A percentile compares a stretch with the other conserved stretches of the same genome.
phyloP scores from a whole-genome alignment of 2,797 vertebrate species.

The Micromesistius poutassou region DNA sequence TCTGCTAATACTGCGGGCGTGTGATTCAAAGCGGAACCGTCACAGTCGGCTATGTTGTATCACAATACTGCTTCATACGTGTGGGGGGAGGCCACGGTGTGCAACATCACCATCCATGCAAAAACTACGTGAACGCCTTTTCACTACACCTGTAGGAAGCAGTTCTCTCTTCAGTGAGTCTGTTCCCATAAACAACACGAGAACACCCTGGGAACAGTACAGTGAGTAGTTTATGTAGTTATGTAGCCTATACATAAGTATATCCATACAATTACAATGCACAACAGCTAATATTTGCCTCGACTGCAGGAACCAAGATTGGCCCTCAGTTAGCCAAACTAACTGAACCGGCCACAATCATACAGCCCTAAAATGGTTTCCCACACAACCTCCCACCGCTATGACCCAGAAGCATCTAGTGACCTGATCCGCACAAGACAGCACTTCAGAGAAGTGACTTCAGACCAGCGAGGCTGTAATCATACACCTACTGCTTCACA shows the following conservation, averaged over 20 bases:
- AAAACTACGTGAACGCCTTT: not conserved
- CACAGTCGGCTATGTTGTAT: no score
- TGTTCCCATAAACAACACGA: not conserved
- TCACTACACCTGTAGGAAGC: not conserved
- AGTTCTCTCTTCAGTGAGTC: not conserved
- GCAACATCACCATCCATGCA: not conserved
- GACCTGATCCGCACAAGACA: no score
- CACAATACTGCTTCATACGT: not conserved
- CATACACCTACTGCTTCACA: no score
- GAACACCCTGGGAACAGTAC: not conserved
- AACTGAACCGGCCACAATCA: not conserved
- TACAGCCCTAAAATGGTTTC: no score
- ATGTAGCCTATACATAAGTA: not conserved
- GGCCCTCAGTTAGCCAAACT: not conserved
- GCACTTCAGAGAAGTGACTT: no score
- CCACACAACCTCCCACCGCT: not conserved
- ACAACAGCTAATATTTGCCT: not conserved
- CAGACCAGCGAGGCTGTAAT: no score
- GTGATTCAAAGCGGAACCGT: no score
- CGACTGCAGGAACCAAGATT: not conserved
- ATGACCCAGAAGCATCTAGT: no score
- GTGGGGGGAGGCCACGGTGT: not conserved
- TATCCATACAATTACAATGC: not conserved
- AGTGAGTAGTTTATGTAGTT: not conserved
- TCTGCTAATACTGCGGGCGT: no score